Base-by-base conservation (phyloP, 2,113 vertebrate species). In the Antechinus flavipes region DNA sequence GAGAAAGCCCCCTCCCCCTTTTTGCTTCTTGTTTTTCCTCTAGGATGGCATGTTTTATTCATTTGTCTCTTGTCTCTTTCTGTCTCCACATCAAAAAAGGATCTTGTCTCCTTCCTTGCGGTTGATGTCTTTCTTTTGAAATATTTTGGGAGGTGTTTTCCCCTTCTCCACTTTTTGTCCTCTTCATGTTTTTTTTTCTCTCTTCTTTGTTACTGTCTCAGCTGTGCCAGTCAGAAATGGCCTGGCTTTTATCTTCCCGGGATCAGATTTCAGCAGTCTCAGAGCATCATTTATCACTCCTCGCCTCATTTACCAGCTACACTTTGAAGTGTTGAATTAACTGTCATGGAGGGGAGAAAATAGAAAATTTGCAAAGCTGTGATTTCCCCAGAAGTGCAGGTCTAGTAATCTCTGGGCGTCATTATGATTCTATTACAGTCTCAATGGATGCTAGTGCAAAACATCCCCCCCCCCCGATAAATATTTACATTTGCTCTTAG, bases 261-360 rank as follows among this genome's bases (percentile, higher is more conserved):
- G 98, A 97, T 98, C 98, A 98, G 99, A 98, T 99, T 99, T 99
- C 97, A 98, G 98, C 97, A 98, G 96, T 98, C 98, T 97, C 92
- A 98, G 98, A 98, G 97, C 98, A 98, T 98, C 98, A 98, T 99
- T 99, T 99, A 98, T 99, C 99, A 99, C 99, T 98, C 98, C 98
- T 98, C 97, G 98, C 98, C 98, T 99, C 98, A 94, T 99, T 99
- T 99, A 98, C 98, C 98, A 98, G 97, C 98, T 98, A 95, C 99
- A 98, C 98, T 99, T 99, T 98, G 98, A 99, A 99, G 98, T 98
- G 97, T 91, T 98, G 99, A 99, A 99, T 99, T 99, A 99, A 99
- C 98, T 99, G 98, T 99, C 99, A 98, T 97, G 98, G 98, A 97
- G 97, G 98, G 98, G 95, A 98, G 96, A 98, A 98, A 98, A 97